Evolutionary conservation across 2,888 invertebrate genomes (phyloP), one percentile per base, ranked within the genome.

Genomic region (Drosophila flavopinicola): DNA sequence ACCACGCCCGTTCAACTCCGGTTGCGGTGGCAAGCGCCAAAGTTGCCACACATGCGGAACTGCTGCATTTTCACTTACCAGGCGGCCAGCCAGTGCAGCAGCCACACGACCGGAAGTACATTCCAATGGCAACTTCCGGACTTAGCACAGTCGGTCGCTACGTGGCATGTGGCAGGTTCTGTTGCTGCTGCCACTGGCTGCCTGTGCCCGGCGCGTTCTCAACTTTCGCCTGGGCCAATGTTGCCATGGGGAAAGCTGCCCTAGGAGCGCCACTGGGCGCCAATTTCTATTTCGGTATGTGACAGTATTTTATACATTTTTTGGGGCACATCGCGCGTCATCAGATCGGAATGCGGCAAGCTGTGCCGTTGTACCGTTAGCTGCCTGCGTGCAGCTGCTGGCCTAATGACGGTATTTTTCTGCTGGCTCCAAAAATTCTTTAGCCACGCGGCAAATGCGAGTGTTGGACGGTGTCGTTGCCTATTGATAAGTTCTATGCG

Each of bases 351-450:
- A 82, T 80, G 70, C 66, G 67, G 27, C 41, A 48, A 35, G 15
- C 44, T 35, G 51, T 38, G 11, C 23, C 52, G 68, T 63, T 35
- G 51, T 38, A 10, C 23, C 52, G 68, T 63, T 63, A 32, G 39
- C 65, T 51, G 63, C 65, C 58, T 76, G 70, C 47, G 41, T 9
- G 6, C 53, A 78, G 73, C 89, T 89, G 89, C 77, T 88, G 78
- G 87, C 89, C 89, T 88, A 84, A 87, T 88, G 86, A 78, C 88
- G 87, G 89, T 88, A 89, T 89, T 89, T 88, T 75, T 70, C 39
- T 37, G 42, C 67, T 54, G 75, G 83, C 85, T 84, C 79, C 84
- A 80, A 85, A 84, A 72, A 85, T 84, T 70, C 78, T 64, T 78
- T 39, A 29, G 60, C 61, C 56, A 42, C 35, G 48, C 38, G 37